Conservation (phyloP, 1,140 invertebrate genomes). For the Caenorhabditis inopinata region DNA sequence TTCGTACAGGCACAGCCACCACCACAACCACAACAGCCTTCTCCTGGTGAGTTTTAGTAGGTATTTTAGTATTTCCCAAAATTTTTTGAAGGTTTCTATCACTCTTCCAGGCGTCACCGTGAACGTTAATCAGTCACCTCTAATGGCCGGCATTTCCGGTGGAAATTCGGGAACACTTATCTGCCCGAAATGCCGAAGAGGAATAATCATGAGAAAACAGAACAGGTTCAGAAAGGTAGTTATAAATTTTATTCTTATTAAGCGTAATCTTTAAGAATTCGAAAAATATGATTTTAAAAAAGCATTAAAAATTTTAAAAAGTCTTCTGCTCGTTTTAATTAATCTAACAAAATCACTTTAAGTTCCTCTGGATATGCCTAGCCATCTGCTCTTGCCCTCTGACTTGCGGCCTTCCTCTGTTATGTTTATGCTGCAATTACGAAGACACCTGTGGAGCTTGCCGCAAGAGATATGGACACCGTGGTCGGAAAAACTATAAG, state of each 20-base stretch:
- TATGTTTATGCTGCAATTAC: constrained; percentile 12
- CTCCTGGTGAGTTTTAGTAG: not conserved
- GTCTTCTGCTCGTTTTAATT: too few species aligned
- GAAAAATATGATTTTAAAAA: too few species aligned
- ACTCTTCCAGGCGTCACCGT: not conserved
- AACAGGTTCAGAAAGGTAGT: constrained; percentile 12
- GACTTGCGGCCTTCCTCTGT: not conserved
- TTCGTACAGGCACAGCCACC: not conserved
- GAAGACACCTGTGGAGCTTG: constrained; percentile 1
- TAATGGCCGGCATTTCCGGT: not conserved
- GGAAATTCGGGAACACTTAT: not conserved
- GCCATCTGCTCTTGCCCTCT: constrained; percentile 8
- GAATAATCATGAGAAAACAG: constrained; percentile 11
- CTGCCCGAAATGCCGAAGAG: constrained; percentile 11
- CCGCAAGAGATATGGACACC: not conserved
- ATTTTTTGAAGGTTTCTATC: too few species aligned
- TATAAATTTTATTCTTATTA: too few species aligned
- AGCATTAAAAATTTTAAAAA: too few species aligned
- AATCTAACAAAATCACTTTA: too few species aligned
- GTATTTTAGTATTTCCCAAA: too few species aligned
- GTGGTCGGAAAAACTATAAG: not conserved
- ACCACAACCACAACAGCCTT: not conserved
- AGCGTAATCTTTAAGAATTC: too few species aligned
- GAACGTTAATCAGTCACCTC: not conserved
- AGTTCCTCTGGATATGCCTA: not conserved